A percentile compares a stretch with the other conserved stretches of the same genome.
Conservation (phyloP, 2,888 invertebrate genomes). For the Icerya purchasi region DNA sequence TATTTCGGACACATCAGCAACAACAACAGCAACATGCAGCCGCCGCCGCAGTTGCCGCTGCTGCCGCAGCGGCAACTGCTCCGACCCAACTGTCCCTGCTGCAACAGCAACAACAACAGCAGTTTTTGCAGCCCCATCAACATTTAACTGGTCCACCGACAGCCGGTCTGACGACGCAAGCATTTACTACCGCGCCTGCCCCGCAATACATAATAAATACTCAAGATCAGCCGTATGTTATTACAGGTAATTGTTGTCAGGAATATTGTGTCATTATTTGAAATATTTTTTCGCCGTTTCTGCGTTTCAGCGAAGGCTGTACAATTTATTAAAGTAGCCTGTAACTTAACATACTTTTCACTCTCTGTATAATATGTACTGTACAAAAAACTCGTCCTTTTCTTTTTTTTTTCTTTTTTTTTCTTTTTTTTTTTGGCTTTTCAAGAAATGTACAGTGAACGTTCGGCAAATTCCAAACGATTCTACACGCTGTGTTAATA, state of each 20-base stretch:
- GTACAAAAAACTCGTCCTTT: too few relatives aligned
- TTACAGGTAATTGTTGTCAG: constrained; percentile 19
- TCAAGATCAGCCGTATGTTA: constrained; percentile 53
- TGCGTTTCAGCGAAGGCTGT: too few relatives aligned
- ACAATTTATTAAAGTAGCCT: too few relatives aligned
- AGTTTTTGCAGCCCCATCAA: constrained; percentile 38
- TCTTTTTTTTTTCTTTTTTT: too few relatives aligned
- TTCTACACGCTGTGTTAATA: too few relatives aligned
- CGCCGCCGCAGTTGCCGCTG: constrained; percentile 37
- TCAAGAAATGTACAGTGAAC: too few relatives aligned
- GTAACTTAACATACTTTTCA: too few relatives aligned
- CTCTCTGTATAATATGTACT: too few relatives aligned
- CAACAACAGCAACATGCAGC: constrained; percentile 18
- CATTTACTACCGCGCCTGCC: constrained; percentile 40
- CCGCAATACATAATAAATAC: constrained; percentile 76
- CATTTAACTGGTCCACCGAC: constrained; percentile 38
- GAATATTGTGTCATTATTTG: too few relatives aligned
- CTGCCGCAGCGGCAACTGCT: constrained; percentile 42
- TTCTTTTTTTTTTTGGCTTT: too few relatives aligned
- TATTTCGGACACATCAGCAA: constrained; percentile 9
- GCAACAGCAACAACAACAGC: constrained; percentile 49
- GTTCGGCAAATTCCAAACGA: too few relatives aligned
- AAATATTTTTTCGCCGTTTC: too few relatives aligned
- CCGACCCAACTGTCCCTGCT: constrained; percentile 42
- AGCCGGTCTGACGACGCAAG: constrained; percentile 40